A percentile compares a stretch with the other conserved stretches of the same genome.
phyloP scores from a whole-genome alignment of 2,888 invertebrate genomes.

The Malthinus flaveolus region DNA sequence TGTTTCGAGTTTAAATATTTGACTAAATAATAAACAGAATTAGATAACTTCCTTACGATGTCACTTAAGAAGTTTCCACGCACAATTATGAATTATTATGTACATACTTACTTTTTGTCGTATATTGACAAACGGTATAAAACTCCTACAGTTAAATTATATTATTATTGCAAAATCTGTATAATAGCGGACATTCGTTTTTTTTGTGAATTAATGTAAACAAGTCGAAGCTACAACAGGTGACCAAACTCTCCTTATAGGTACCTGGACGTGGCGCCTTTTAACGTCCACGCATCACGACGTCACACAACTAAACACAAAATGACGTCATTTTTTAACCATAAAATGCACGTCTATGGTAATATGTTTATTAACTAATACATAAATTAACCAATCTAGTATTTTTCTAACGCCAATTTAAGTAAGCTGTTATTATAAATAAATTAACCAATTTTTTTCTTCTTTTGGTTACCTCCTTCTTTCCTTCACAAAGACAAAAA shows the following conservation, averaged over 20 bases:
- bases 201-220: slow-evolving; percentile 35
- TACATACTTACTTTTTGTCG: background rate
- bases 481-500: no score
- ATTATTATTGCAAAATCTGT: slow-evolving; percentile 18
- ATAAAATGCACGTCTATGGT: slow-evolving; percentile 29
- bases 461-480: no score
- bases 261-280: slow-evolving; percentile 45
- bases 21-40: no score
- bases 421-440: no score
- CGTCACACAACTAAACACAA: slow-evolving; percentile 33
- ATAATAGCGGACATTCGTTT: slow-evolving; percentile 28
- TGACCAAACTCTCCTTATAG: slow-evolving; percentile 47
- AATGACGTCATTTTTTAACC: slow-evolving; percentile 29
- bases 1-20: no score
- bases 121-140: slow-evolving; percentile 19
- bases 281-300: slow-evolving; percentile 43
- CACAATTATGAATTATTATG: background rate
- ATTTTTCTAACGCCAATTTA: no score
- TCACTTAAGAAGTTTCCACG: background rate
- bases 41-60: no score
- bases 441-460: no score
- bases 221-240: slow-evolving; percentile 39
- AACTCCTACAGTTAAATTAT: slow-evolving; percentile 17
- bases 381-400: no score
- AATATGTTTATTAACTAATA: background rate